phyloP scores from a whole-genome alignment of 1,140 invertebrate species.

The Tachypleus tridentatus region DNA sequence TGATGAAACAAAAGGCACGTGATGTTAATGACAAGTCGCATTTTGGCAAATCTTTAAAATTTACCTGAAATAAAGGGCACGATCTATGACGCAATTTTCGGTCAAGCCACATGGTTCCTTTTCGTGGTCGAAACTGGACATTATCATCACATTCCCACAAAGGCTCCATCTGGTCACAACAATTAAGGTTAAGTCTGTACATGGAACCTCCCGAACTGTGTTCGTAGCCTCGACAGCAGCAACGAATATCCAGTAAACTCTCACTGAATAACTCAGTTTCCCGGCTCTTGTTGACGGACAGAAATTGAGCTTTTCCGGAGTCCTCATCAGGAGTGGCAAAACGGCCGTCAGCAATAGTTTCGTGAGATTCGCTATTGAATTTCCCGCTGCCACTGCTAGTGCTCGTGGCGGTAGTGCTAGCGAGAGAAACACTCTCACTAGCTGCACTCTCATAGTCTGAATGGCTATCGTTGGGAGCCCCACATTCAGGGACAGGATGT shows the following conservation, averaged over 20 bases:
- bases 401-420: background rate
- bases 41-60: background rate
- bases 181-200: slow-evolving; percentile 14
- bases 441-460: slow-evolving; percentile 16
- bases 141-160: slow-evolving; percentile 19
- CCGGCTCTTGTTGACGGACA: too few relatives aligned
- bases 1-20: too few relatives aligned
- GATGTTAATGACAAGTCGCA: too few relatives aligned
- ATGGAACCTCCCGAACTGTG: slow-evolving; percentile 4
- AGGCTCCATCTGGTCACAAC: slow-evolving; percentile 22
- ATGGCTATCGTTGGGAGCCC: slow-evolving; percentile 8
- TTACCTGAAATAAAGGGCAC: slow-evolving; percentile 21
- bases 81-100: slow-evolving; percentile 18
- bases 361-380: too few relatives aligned
- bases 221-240: too few relatives aligned
- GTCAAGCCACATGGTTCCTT: slow-evolving; percentile 20
- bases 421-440: slow-evolving; percentile 2
- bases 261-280: too few relatives aligned
- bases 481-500: slow-evolving; percentile 12
- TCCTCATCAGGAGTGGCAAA: too few relatives aligned
- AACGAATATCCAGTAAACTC: too few relatives aligned
- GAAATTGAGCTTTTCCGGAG: too few relatives aligned
- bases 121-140: slow-evolving; percentile 10
- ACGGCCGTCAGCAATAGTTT: too few relatives aligned
- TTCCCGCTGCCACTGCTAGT: background rate